Evolutionary conservation across 1,140 invertebrate species (phyloP), one percentile per base, ranked within the genome.

Genomic region (Eubasilissa regina): DNA sequence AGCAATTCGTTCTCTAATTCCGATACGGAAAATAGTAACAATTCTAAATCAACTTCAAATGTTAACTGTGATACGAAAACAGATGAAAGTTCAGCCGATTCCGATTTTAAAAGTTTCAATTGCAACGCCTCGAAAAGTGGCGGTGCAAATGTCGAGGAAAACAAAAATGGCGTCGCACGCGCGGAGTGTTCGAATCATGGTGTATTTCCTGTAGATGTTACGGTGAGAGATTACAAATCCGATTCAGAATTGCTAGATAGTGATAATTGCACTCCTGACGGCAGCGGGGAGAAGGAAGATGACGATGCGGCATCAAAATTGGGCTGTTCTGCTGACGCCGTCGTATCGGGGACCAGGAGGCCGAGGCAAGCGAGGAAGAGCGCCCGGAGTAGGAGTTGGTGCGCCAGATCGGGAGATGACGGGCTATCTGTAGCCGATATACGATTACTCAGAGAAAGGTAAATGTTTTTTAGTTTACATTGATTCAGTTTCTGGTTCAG

Each of bases 401-500:
- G 82, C 53, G 77, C 76, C 19, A 72, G 79, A 51, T 25, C 73
- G 1, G 75, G 58, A 9, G 77, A 81, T 62, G 80, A 81, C 13
- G 55, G 74, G 12, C 53, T 80, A 0, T 77, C 62, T 10, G 70
- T 56, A 0, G 53, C 77, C 8, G 80, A 83, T 21, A 73, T 81
- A 15, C 60, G 82, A 72, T 60, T 79, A 21, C 62, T 81, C 15
- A 81, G 80, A 77, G 82, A 83, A 75, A 81, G 82, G 82, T 81
- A 55, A 19, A 11, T 43, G 21, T 11, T 48, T 70, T 45, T 43
- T 60, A n/a, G 19, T 60, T 35, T n/a, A n/a, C n/a, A n/a, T n/a
- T n/a, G n/a, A n/a, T n/a, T n/a, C n/a, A n/a, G n/a, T n/a, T n/a
- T n/a, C n/a, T n/a, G n/a, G n/a, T n/a, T n/a, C n/a, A n/a, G n/a